A percentile compares a stretch with the other conserved stretches of the same genome.
phyloP scores from a whole-genome alignment of 1,140 invertebrate genomes.

The Drosophila mauritiana region DNA sequence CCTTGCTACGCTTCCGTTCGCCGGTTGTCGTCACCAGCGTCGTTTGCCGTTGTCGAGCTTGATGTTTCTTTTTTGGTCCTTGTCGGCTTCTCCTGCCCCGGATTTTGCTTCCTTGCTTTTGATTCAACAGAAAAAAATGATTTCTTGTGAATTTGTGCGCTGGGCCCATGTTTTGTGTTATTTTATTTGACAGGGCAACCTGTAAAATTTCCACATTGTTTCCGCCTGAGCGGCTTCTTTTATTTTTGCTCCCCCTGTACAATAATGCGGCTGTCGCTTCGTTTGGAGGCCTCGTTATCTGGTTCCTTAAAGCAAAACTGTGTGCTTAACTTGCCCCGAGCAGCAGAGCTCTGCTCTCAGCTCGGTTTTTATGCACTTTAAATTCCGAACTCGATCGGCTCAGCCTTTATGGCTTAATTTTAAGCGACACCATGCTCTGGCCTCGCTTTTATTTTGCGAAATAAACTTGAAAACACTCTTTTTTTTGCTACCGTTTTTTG shows the following conservation, averaged over 20 bases:
- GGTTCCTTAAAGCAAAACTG: slow-evolving; percentile 20
- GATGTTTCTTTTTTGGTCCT: slow-evolving; percentile 53
- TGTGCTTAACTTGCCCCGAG: slow-evolving; percentile 16
- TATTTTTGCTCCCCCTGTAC: slow-evolving; percentile 44
- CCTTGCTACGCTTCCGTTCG: slow-evolving; percentile 63
- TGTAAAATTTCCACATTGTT: slow-evolving; percentile 74
- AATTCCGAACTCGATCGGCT: slow-evolving; percentile 14
- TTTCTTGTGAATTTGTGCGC: slow-evolving; percentile 51
- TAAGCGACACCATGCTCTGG: slow-evolving; percentile 11
- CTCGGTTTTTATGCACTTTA: slow-evolving; percentile 8
- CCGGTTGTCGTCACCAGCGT: slow-evolving; percentile 64
- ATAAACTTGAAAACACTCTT: slow-evolving; percentile 34
- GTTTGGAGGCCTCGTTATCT: slow-evolving; percentile 30
- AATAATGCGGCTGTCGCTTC: slow-evolving; percentile 33
- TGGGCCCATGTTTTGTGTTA: slow-evolving; percentile 60
- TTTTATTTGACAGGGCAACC: slow-evolving; percentile 69
- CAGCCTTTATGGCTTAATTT: slow-evolving; percentile 29
- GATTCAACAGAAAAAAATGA: slow-evolving; percentile 39
- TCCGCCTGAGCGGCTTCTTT: slow-evolving; percentile 65
- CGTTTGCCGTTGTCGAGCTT: slow-evolving; percentile 57
- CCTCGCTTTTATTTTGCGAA: slow-evolving; percentile 38
- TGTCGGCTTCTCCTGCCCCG: slow-evolving; percentile 22
- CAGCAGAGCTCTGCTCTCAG: no score
- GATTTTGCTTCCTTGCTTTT: not conserved
- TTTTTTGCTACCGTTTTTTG: slow-evolving; percentile 25